A percentile compares a stretch with the other conserved stretches of the same genome.
Conservation (phyloP, 2,113 vertebrate species). For the Ammodytes marinus region DNA sequence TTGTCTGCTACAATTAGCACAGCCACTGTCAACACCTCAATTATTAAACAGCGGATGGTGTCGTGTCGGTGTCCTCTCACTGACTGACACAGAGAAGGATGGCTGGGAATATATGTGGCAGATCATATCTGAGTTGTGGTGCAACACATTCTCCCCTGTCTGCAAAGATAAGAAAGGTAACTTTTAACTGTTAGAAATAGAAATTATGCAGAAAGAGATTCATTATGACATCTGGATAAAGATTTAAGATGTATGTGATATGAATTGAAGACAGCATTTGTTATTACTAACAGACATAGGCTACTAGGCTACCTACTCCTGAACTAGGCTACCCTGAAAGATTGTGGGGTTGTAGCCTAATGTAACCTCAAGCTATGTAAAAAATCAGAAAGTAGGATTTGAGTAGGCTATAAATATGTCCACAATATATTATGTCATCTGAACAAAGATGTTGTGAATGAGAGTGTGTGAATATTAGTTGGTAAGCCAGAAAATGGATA, state of each 20-base stretch:
- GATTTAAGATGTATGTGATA: not conserved
- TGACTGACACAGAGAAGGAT: slow-evolving; percentile 14
- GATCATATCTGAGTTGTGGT: not conserved
- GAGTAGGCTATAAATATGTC: not conserved
- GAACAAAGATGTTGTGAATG: no score
- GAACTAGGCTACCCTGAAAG: not conserved
- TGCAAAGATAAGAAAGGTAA: not conserved
- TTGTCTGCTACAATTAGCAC: slow-evolving; percentile 53
- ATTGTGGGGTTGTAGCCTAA: not conserved
- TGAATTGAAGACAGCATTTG: not conserved
- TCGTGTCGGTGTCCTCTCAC: slow-evolving; percentile 42
- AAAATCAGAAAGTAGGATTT: not conserved
- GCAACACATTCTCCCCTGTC: not conserved
- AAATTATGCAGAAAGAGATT: no score
- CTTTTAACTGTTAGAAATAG: not conserved
- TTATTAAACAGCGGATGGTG: slow-evolving; percentile 55
- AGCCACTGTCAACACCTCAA: slow-evolving; percentile 53
- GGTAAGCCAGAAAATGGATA: not conserved
- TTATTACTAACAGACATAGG: no score
- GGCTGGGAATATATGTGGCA: not conserved
- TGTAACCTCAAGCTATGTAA: not conserved
- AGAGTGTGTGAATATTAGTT: not conserved
- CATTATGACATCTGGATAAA: not conserved
- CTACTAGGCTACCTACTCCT: no score
- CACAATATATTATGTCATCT: not conserved